Evolutionary conservation across 2,888 invertebrate genomes (phyloP).

Genomic region (Caenorhabditis angaria): DNA sequence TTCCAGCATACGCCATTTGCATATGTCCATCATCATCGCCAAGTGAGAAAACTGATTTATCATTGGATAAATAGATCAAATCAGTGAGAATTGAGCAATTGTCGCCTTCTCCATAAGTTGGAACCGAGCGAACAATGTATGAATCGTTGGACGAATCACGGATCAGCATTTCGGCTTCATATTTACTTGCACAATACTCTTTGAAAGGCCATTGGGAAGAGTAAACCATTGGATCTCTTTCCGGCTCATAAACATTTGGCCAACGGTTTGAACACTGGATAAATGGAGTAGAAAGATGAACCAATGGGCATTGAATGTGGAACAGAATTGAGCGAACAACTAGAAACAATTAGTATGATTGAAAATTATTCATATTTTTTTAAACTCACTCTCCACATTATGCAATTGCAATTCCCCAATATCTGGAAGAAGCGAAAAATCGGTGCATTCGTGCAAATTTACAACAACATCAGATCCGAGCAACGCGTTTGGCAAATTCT

Average conservation of each 20-base stretch:
- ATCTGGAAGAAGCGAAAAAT: slow-evolving; percentile 58
- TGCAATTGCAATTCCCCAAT: slow-evolving; percentile 38
- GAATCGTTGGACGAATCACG: slow-evolving; percentile 23
- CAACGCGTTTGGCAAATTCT: slow-evolving; percentile 31
- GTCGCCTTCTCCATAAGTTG: slow-evolving; percentile 57
- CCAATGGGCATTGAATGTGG: slow-evolving; percentile 33
- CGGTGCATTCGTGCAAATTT: slow-evolving; percentile 61
- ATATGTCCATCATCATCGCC: slow-evolving; percentile 62
- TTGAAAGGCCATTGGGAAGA: slow-evolving; percentile 49
- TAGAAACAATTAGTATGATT: slow-evolving; percentile 7
- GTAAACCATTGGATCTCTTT: slow-evolving; percentile 45
- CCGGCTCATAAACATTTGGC: slow-evolving; percentile 63
- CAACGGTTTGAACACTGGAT: slow-evolving; percentile 64
- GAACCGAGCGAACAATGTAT: slow-evolving; percentile 45
- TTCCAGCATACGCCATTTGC: slow-evolving; percentile 67
- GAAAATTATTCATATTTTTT: not conserved
- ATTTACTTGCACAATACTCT: slow-evolving; percentile 60
- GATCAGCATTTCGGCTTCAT: slow-evolving; percentile 53
- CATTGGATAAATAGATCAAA: slow-evolving; percentile 45
- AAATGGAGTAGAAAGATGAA: slow-evolving; percentile 59
- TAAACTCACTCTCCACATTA: slow-evolving; percentile 58
- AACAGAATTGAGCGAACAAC: slow-evolving; percentile 27
- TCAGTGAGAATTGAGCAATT: slow-evolving; percentile 50
- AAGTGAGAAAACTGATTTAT: slow-evolving; percentile 44
- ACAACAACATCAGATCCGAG: slow-evolving; percentile 39